Conservation (phyloP, 2,113 vertebrate genomes). For the Ginglymostoma cirratum region DNA sequence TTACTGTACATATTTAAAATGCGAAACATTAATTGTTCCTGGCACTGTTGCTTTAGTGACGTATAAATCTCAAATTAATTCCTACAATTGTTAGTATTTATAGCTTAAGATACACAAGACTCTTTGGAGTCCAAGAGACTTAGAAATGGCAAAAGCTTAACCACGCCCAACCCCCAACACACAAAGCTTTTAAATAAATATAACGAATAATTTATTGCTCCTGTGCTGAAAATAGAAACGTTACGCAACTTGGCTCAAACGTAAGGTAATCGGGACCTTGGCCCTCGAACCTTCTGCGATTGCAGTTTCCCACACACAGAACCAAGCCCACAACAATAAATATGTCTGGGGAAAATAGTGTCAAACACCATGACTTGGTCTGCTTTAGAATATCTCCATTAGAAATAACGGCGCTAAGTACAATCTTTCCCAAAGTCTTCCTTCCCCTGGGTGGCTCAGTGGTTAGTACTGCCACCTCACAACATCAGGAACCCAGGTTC, state of each 20-base stretch:
- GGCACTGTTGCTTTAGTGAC: neutral
- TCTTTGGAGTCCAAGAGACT: neutral
- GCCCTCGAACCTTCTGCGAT: neutral
- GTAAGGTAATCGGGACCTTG: neutral
- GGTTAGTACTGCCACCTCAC: no score
- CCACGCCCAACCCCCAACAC: neutral
- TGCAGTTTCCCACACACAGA: neutral
- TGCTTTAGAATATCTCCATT: neutral
- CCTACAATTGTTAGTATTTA: neutral
- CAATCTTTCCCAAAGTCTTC: no score
- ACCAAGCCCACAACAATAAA: neutral
- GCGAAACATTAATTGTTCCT: neutral
- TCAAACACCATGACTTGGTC: neutral
- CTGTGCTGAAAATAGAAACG: neutral
- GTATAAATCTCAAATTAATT: neutral
- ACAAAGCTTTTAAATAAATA: neutral
- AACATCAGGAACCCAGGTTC: no score
- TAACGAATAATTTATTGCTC: neutral
- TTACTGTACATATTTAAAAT: neutral
- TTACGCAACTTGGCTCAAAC: neutral
- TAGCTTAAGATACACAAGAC: neutral
- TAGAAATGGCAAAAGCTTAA: neutral
- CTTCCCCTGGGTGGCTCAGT: no score
- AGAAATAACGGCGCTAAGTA: neutral
- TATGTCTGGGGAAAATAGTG: neutral